Base-by-base conservation (phyloP, 2,113 vertebrate genomes). In the Todiramphus saurophagus region DNA sequence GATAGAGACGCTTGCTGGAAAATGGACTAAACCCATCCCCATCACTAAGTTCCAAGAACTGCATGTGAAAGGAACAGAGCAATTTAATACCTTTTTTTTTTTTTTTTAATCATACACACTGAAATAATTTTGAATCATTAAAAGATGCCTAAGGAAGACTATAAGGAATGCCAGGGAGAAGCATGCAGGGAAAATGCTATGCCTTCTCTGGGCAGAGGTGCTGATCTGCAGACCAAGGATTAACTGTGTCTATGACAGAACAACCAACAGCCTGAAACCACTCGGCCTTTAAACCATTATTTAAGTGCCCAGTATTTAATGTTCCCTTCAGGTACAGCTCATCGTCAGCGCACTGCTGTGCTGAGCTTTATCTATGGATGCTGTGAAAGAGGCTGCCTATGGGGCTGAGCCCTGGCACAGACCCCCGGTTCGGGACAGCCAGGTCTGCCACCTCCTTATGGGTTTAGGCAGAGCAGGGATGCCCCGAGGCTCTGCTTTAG, bases 1-100 rank as follows among this genome's bases (percentile, higher is more conserved):
- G 77, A 73, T 62, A 90, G 67, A 92, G 55, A 62, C 74, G 78
- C 50, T 85, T 96, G 62, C 86, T 81, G 60, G 80, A 87, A 94
- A 79, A 90, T 21, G 35, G 67, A 87, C 78, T 83, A 85, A 84
- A 74, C 43, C 64, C 43, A 78, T 93, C 41, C 35, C 33, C 31
- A 43, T 74, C 16, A 7, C 50, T 73, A 74, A 73, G 30, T 92
- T 94, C 50, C 67, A 67, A 67, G 58, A 87, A 92, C 44, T 69
- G 80, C 37, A 56, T 31, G 11, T 67, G 67, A 95, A 64, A 77
- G 37, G 50, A 74, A 73, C 37, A 72, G 56, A 55, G 31, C 68
- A 51, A 67, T 82, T 66, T 75, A 74, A 50, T 74, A 58, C 16
- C 18, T 46, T 78, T 74, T 55, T 39, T 39, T 63, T 31, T 18